Conservation (phyloP, 2,113 vertebrate species). For the Aegithalos caudatus region DNA sequence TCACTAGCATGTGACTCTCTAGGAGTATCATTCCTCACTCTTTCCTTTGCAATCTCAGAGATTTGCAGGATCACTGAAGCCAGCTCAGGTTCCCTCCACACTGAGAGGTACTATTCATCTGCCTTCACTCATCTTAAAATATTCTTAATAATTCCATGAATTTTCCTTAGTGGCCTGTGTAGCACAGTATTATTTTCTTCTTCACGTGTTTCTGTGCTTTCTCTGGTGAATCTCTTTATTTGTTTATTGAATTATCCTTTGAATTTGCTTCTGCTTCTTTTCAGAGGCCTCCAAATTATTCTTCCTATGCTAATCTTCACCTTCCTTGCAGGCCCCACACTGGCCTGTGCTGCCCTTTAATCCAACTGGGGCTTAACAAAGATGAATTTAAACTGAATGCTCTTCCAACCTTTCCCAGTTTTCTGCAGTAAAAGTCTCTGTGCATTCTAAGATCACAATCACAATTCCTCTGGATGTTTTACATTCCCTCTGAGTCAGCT, state of each 20-base stretch:
- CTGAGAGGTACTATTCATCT: background rate
- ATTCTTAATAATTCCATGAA: background rate
- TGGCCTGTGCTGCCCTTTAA: conserved; percentile 1
- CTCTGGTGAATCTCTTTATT: conserved; percentile 27
- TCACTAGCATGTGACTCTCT: background rate
- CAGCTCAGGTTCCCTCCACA: background rate
- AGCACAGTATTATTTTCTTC: conserved; percentile 10
- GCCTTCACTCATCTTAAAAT: conserved; percentile 13
- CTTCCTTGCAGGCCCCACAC: background rate
- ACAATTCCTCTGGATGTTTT: background rate
- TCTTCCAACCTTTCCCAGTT: background rate
- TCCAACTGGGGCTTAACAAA: background rate
- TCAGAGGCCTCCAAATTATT: conserved; percentile 24
- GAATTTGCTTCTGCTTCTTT: conserved; percentile 50
- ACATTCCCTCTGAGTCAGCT: conserved; percentile 18
- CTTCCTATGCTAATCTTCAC: conserved; percentile 24
- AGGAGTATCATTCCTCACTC: background rate
- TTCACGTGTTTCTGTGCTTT: background rate
- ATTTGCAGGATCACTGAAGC: background rate
- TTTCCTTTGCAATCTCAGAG: background rate
- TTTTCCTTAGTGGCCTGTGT: background rate
- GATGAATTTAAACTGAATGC: background rate
- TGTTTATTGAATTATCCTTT: conserved; percentile 46
- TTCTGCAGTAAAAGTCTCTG: background rate
- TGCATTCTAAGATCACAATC: conserved; percentile 14